Evolutionary conservation across 2,888 invertebrate species (phyloP).

Genomic region (Apodemia zela): DNA sequence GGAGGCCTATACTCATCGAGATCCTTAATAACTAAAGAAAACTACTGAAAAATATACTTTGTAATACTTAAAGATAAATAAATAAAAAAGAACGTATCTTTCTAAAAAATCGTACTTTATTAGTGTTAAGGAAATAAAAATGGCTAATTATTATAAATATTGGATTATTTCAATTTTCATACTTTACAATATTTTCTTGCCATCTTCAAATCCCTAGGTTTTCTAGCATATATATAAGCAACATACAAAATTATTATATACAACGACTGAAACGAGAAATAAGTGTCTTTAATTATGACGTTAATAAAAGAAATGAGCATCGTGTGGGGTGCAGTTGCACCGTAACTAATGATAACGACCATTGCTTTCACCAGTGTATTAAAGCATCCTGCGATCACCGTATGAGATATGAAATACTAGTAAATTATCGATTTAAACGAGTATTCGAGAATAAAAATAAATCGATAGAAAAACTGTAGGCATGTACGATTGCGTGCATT

Average conservation of each 20-base stretch:
- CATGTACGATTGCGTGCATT: constrained; percentile 27
- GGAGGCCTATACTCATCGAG: no score
- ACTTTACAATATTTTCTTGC: no score
- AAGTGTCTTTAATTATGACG: constrained; percentile 30
- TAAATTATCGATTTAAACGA: constrained; percentile 43
- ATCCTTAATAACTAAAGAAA: no score
- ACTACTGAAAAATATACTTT: no score
- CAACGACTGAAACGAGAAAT: neutral
- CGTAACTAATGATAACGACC: constrained; percentile 56
- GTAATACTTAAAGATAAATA: no score
- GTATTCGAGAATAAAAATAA: neutral
- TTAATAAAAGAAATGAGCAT: constrained; percentile 46
- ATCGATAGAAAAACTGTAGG: constrained; percentile 17
- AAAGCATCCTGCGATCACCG: constrained; percentile 60
- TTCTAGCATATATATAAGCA: no score
- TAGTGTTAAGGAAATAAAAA: no score
- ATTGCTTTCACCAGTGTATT: constrained; percentile 59
- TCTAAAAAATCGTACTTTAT: no score
- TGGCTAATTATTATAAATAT: no score
- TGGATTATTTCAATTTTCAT: no score
- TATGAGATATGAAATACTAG: constrained; percentile 48
- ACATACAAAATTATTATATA: no score
- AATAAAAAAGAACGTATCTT: no score
- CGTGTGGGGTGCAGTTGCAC: constrained; percentile 60
- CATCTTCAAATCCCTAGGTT: neutral